phyloP scores from a whole-genome alignment of 2,888 invertebrate species.

The Phortica okadai region DNA sequence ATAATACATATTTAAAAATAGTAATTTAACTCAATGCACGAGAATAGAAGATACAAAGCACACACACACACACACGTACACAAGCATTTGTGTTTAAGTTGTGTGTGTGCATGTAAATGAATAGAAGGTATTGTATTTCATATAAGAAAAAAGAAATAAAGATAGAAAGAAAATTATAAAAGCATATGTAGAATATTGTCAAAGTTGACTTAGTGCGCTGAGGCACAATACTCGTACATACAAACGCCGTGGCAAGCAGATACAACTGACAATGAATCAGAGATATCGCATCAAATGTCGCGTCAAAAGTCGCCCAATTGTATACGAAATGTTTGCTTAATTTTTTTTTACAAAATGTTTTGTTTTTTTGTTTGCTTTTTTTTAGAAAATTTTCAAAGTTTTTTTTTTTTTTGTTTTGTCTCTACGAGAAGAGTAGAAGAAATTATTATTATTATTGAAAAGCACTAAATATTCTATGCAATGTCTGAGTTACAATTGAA shows the following conservation, averaged over 20 bases:
- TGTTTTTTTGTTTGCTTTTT: slow-evolving; percentile 7
- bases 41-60: not conserved
- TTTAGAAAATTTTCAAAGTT: not conserved
- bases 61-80: not conserved
- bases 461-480: slow-evolving; percentile 24
- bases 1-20: slow-evolving; percentile 28
- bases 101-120: not conserved
- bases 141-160: slow-evolving; percentile 41
- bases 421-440: not conserved
- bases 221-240: not conserved
- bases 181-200: not conserved
- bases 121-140: slow-evolving; percentile 61
- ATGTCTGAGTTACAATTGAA: not conserved
- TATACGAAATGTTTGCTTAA: not conserved
- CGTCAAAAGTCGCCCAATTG: not conserved
- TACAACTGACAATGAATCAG: slow-evolving; percentile 1
- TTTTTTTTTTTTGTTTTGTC: slow-evolving; percentile 2
- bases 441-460: slow-evolving; percentile 13
- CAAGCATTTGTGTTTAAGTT: slow-evolving; percentile 6
- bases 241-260: not conserved
- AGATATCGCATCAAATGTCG: slow-evolving; percentile 2
- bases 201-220: not conserved
- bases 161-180: not conserved
- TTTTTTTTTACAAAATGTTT: not conserved
- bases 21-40: slow-evolving; percentile 15